These are phyloP conservation scores for Dendroctonus ponderosae DNA, from an alignment of 1,140 invertebrate genomes.

Conservation along the genomic window DNA sequence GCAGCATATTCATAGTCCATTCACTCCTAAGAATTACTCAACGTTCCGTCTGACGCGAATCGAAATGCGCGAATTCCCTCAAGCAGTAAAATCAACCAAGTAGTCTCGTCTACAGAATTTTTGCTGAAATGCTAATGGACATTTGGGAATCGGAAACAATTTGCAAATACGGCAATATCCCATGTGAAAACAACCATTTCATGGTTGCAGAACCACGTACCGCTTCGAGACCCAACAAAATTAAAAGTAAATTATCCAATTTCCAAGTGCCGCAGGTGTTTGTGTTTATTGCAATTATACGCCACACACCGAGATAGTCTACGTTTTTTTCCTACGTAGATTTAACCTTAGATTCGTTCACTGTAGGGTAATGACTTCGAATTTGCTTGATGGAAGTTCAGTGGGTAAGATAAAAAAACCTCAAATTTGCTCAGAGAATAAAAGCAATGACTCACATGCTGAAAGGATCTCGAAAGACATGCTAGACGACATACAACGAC, in stretches of 20 bases:
- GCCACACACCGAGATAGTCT: neutral
- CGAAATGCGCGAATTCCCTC: neutral
- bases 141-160: conserved; percentile 6
- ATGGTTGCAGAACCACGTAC: conserved; percentile 6
- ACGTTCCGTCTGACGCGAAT: conserved; percentile 2
- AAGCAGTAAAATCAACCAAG: conserved; percentile 11
- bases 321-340: neutral
- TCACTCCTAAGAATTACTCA: conserved; percentile 4
- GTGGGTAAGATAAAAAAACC: too few species aligned
- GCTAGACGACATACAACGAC: too few species aligned
- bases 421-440: too few species aligned
- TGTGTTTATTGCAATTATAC: conserved; percentile 9
- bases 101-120: conserved; percentile 10
- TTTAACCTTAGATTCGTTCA: neutral
- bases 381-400: too few species aligned
- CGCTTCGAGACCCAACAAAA: conserved; percentile 4
- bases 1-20: neutral
- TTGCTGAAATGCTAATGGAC: conserved; percentile 14
- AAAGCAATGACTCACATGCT: too few species aligned
- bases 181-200: conserved; percentile 14
- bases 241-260: conserved; percentile 19
- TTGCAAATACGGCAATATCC: conserved; percentile 9
- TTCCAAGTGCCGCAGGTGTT: neutral
- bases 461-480: too few species aligned
- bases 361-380: too few species aligned